phyloP scores from a whole-genome alignment of 2,888 invertebrate species.

The Eupelmus urozonus region DNA sequence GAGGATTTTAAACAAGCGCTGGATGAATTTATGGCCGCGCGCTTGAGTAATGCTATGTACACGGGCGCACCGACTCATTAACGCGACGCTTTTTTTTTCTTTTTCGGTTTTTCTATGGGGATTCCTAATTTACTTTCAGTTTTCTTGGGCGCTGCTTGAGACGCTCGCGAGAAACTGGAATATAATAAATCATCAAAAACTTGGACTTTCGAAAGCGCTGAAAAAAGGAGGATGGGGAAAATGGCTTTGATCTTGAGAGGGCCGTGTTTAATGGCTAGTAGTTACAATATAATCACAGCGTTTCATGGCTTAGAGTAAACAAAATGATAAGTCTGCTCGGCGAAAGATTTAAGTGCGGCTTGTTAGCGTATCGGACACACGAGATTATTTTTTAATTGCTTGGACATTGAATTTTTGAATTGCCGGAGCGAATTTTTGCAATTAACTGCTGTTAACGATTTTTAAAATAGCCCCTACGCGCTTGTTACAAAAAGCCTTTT shows the following conservation, averaged over 20 bases:
- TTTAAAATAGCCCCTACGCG: too few relatives aligned
- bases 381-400: not conserved
- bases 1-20: conserved; percentile 1
- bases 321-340: not conserved
- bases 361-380: not conserved
- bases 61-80: not conserved
- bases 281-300: conserved; percentile 1
- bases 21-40: conserved; percentile 11
- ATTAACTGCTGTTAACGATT: too few relatives aligned
- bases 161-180: not conserved
- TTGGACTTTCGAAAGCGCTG: conserved; percentile 33
- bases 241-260: not conserved
- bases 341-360: not conserved
- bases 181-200: conserved; percentile 19
- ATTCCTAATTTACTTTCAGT: not conserved
- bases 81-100: conserved; percentile 9
- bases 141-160: too few relatives aligned
- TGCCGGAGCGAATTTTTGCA: too few relatives aligned
- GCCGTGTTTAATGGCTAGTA: too few relatives aligned
- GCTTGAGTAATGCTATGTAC: conserved; percentile 2
- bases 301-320: conserved; percentile 14
- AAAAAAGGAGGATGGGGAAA: not conserved
- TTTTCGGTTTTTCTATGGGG: not conserved
- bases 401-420: too few relatives aligned
- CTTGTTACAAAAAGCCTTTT: too few relatives aligned